Percentiles rank a stretch among this genome's conserved stretches.
Conservation (phyloP, 2,113 vertebrate species). For the Tachuris rubrigastra region DNA sequence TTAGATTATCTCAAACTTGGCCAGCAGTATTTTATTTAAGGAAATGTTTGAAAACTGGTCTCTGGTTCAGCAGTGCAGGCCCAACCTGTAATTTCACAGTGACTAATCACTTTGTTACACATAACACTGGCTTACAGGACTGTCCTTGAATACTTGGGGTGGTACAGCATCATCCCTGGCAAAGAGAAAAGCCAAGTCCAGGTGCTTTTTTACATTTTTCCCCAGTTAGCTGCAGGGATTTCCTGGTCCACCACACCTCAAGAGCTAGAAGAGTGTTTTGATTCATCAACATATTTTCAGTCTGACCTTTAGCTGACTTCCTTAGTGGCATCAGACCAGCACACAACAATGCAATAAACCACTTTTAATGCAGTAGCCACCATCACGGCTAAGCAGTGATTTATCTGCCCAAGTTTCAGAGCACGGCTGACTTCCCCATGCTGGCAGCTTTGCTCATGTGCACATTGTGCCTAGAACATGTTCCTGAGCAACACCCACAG, state of each 20-base stretch:
- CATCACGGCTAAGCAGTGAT: background rate
- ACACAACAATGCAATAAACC: background rate
- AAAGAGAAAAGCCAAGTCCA: background rate
- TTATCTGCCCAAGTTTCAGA: background rate
- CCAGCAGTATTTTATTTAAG: background rate
- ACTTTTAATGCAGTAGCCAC: background rate
- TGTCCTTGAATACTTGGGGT: background rate
- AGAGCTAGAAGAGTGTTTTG: background rate
- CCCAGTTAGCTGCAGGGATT: background rate
- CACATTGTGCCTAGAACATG: background rate
- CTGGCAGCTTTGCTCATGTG: background rate
- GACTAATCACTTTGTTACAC: background rate
- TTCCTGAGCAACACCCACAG: background rate
- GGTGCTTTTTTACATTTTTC: fast-evolving
- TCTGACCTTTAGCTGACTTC: background rate
- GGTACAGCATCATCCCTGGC: background rate
- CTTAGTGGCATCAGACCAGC: background rate
- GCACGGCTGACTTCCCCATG: background rate
- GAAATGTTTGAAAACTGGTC: background rate
- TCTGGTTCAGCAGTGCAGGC: background rate
- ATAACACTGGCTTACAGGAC: background rate
- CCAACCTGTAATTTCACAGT: background rate
- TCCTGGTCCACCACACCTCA: background rate
- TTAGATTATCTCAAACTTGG: background rate
- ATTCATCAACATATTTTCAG: background rate